Base-by-base conservation (phyloP, 2,888 invertebrate species). In the Gibbula magus region DNA sequence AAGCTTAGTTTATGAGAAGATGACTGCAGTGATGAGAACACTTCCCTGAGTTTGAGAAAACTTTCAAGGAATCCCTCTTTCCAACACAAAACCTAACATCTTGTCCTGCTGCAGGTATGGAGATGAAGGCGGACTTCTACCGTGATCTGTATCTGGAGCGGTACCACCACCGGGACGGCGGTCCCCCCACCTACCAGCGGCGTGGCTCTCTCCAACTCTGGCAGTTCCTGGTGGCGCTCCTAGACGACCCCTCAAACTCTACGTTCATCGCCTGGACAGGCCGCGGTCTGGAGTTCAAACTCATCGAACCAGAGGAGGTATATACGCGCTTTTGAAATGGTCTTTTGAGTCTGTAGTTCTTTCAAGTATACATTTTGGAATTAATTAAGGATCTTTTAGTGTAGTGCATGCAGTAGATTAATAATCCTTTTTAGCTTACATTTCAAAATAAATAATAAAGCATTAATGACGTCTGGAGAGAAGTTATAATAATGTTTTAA, bases 231-330 rank as follows among this genome's bases (percentile, higher is more conserved):
- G 97, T 98, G 3, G 95, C 96, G 0, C 94, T 97, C 5, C 88
- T 94, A 53, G 94, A 94, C 83, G 94, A 94, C 83, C 93, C 93
- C 2, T 85, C 91, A 8, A 94, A 93, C 87, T 87, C 92, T 8
- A 82, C 92, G 91, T 93, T 92, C 85, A 98, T 98, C 82, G 96
- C 97, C 1, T 98, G 98, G 98, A 98, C 98, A 0, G 98, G 98
- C 0, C 94, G 98, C 16, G 98, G 98, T 0, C 96, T 98, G 94
- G 98, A 98, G 93, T 98, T 98, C 93, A 98, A 98, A 92, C 95
- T 98, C 53, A 97, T 98, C 82, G 98, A 98, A 93, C 98, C 98
- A 0, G 98, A 98, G 94, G 98, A 98, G 95, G 97, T 95, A 78
- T 20, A 52, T 45, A 56, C 4, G 13, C 35, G 8, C 16, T 54